Conservation (phyloP, 2,888 invertebrate genomes). For the Calameuta idolon region DNA sequence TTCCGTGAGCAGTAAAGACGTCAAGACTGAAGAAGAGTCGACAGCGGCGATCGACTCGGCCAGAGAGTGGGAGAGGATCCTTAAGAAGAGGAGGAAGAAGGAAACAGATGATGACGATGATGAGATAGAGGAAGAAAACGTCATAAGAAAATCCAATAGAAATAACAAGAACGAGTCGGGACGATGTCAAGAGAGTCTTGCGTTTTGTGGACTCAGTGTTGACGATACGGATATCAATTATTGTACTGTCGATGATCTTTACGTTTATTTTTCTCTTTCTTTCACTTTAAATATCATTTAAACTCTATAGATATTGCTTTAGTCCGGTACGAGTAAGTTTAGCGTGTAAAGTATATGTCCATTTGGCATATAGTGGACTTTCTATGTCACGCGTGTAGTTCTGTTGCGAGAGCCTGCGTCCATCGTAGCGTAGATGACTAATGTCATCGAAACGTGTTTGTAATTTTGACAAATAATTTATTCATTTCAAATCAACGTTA, state of each 20-base stretch:
- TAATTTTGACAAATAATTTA: too few relatives aligned
- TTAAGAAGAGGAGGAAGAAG: background rate
- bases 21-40: slow-evolving; percentile 6
- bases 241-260: too few relatives aligned
- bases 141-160: background rate
- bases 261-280: too few relatives aligned
- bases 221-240: background rate
- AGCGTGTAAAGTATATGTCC: background rate
- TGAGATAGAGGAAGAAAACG: background rate
- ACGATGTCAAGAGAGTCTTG: too few relatives aligned
- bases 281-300: background rate
- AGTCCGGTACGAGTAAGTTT: slow-evolving; percentile 11
- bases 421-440: too few relatives aligned
- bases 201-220: background rate
- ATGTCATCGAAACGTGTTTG: too few relatives aligned
- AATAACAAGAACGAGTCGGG: background rate
- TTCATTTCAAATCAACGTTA: too few relatives aligned
- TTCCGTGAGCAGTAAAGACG: slow-evolving; percentile 7
- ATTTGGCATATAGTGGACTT: background rate
- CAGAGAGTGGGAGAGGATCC: background rate
- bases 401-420: too few relatives aligned
- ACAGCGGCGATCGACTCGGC: slow-evolving; percentile 1
- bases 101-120: background rate
- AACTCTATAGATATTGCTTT: slow-evolving; percentile 6
- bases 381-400: too few relatives aligned